These are phyloP conservation scores for Chrosomus eos DNA, from an alignment of 2,797 vertebrate species.

Conservation along the genomic window DNA sequence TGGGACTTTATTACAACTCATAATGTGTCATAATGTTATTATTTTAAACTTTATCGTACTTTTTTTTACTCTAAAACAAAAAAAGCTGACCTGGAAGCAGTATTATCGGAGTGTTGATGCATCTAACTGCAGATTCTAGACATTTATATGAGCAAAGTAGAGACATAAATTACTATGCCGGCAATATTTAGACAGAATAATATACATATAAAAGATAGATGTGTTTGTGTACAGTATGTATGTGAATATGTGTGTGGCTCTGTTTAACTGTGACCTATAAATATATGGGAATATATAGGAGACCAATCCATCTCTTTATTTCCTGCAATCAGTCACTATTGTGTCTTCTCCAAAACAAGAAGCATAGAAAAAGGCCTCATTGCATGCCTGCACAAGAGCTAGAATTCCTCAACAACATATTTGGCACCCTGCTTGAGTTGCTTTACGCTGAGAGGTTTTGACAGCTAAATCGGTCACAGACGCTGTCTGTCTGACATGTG, in stretches of 20 bases:
- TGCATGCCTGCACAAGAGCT: constrained; percentile 54
- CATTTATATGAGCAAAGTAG: background rate
- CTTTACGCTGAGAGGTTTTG: constrained; percentile 34
- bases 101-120: background rate
- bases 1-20: background rate
- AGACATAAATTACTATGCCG: background rate
- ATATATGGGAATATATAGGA: constrained; percentile 6
- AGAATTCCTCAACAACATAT: constrained; percentile 37
- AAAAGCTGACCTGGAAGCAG: background rate
- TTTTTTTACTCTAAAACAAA: background rate
- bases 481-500: constrained; percentile 32
- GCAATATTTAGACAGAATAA: background rate
- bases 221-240: background rate
- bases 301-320: constrained; percentile 6
- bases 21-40: background rate
- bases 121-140: background rate
- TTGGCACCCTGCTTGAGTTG: constrained; percentile 38
- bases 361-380: background rate
- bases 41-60: background rate
- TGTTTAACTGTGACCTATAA: constrained; percentile 20
- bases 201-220: constrained; percentile 22
- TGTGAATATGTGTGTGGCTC: constrained; percentile 3
- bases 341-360: constrained; percentile 42
- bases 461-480: constrained; percentile 49
- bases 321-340: constrained; percentile 23